Conservation (phyloP, 1,140 invertebrate species). For the Cydia pomonella region DNA sequence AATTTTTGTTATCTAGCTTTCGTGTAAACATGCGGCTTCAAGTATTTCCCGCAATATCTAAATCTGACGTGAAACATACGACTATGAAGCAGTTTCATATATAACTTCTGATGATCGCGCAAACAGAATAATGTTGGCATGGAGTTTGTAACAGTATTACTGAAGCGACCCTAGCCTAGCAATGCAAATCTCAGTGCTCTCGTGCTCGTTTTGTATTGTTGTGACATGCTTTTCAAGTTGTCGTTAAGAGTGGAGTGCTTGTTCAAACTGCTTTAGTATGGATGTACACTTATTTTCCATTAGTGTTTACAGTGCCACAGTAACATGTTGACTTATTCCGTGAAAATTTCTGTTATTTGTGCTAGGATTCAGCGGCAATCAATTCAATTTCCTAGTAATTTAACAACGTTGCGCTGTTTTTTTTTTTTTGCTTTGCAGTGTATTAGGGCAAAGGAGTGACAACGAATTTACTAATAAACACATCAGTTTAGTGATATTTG, state of each 20-base stretch:
- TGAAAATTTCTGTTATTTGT: too few species aligned
- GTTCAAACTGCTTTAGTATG: neutral
- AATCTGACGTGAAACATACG: neutral
- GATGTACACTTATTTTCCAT: too few species aligned
- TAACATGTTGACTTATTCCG: too few species aligned
- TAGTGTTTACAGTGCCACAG: too few species aligned
- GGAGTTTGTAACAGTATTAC: constrained; percentile 19
- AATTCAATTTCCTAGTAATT: too few species aligned
- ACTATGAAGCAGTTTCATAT: neutral
- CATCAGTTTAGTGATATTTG: too few species aligned
- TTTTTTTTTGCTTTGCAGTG: too few species aligned
- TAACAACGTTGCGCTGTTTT: too few species aligned
- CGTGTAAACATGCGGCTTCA: neutral
- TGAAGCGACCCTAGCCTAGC: neutral
- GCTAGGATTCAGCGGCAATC: too few species aligned
- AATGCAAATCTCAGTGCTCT: constrained; percentile 11
- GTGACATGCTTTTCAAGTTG: constrained; percentile 6
- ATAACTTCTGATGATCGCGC: neutral
- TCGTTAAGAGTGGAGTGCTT: neutral
- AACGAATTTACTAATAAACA: too few species aligned
- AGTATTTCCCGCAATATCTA: neutral
- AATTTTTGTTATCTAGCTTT: neutral
- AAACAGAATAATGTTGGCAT: neutral
- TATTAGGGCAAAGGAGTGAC: too few species aligned
- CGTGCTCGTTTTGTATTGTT: constrained; percentile 6